Percentiles rank a stretch among this genome's conserved stretches.
Conservation (phyloP, 2,113 vertebrate species). For the Nansenia antarctica region DNA sequence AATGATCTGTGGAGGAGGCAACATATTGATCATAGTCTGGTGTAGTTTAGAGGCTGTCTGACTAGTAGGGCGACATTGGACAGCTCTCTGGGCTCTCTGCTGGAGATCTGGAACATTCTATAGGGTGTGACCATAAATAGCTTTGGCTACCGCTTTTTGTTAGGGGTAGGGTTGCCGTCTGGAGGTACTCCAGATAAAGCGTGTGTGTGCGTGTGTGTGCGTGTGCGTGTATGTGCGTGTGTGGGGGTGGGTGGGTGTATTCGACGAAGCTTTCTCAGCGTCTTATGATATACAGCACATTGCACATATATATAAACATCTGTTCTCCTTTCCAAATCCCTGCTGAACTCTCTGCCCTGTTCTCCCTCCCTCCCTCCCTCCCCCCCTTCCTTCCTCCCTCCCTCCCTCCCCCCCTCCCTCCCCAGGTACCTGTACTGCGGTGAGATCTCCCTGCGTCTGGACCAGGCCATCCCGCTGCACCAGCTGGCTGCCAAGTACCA, state of each 20-base stretch:
- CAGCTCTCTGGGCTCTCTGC: background rate
- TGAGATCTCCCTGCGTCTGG: constrained; percentile 83
- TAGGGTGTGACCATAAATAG: background rate
- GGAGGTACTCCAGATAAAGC: background rate
- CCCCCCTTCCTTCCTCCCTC: background rate
- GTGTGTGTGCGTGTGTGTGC: no score
- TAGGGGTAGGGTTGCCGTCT: background rate
- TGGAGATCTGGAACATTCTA: background rate
- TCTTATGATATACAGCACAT: no score
- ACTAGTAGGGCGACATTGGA: no score
- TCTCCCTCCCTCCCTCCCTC: background rate
- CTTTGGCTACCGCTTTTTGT: background rate
- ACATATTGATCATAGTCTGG: background rate
- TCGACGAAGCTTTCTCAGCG: no score
- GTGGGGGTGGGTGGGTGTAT: no score
- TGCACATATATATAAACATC: no score
- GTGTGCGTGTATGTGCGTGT: no score
- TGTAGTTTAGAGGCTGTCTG: background rate
- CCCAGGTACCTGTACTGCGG: constrained; percentile 94
- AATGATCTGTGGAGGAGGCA: background rate
- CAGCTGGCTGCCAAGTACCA: constrained; percentile 87
- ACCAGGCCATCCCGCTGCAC: constrained; percentile 88
- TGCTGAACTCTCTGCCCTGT: no score
- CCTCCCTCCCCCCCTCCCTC: background rate
- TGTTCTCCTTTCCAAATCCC: no score